Evolutionary conservation across 2,113 vertebrate species (phyloP).

Genomic region (Carettochelys insculpta): DNA sequence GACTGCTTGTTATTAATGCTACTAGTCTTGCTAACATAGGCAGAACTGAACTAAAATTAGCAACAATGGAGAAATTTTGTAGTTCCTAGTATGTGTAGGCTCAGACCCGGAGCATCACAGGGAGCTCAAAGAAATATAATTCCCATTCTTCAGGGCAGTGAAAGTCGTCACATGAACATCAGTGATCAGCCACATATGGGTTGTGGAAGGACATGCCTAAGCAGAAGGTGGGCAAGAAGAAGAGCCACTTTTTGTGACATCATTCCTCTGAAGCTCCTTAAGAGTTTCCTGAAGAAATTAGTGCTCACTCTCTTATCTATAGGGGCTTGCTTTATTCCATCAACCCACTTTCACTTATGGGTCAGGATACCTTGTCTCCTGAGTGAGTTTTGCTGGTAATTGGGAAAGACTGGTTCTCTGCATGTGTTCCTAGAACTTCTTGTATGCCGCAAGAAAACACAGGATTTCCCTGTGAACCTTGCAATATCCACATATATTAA

Average conservation of each 20-base stretch:
- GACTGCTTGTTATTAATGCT: too few relatives aligned
- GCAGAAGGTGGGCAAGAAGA: not conserved
- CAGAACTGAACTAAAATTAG: not conserved
- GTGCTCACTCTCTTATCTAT: not conserved
- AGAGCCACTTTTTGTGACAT: not conserved
- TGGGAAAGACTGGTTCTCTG: conserved; percentile 51
- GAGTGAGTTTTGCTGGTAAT: not conserved
- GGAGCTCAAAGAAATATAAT: not conserved
- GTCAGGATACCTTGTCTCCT: not conserved
- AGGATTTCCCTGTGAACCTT: conserved; percentile 39
- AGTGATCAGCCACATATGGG: not conserved
- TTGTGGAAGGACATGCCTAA: not conserved
- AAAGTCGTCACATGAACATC: not conserved
- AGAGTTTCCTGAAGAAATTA: not conserved
- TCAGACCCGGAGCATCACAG: too few relatives aligned
- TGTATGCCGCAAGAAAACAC: not conserved
- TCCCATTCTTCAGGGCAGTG: not conserved
- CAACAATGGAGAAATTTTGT: fast-evolving
- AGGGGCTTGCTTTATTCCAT: not conserved
- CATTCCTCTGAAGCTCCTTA: fast-evolving
- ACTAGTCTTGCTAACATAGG: not conserved
- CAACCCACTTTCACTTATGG: not conserved
- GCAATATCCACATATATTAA: not conserved
- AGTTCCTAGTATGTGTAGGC: fast-evolving
- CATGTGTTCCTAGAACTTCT: conserved; percentile 47